These are phyloP conservation scores for Steatocranus sp. DNA, from an alignment of 2,797 vertebrate species.

Conservation along the genomic window DNA sequence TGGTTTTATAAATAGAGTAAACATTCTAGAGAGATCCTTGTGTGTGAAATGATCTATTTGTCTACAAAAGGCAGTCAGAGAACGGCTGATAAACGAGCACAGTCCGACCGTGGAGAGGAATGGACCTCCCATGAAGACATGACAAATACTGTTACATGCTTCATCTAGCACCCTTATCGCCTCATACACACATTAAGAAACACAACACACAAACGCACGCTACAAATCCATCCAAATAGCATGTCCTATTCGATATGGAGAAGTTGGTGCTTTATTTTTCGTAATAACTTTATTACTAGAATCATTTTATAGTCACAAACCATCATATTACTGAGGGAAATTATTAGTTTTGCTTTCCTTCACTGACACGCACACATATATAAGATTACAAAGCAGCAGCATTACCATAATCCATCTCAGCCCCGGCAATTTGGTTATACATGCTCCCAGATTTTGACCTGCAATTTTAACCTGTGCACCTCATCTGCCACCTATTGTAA, in stretches of 20 bases:
- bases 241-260: background rate
- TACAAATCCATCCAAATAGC: slow-evolving; percentile 1
- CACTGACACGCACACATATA: background rate
- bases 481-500: background rate
- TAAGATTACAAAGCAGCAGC: background rate
- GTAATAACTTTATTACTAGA: background rate
- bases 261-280: background rate
- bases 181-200: background rate
- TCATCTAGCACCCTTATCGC: slow-evolving; percentile 41
- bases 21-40: slow-evolving; percentile 25
- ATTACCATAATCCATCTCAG: background rate
- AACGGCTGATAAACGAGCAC: slow-evolving; percentile 31
- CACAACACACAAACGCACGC: background rate
- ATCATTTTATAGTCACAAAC: background rate
- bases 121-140: slow-evolving; percentile 60
- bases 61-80: slow-evolving; percentile 25
- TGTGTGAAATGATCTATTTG: slow-evolving; percentile 51
- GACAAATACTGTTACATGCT: slow-evolving; percentile 70
- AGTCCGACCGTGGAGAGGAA: slow-evolving; percentile 30
- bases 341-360: background rate
- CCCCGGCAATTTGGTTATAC: background rate
- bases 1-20: slow-evolving; percentile 16
- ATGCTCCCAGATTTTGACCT: background rate
- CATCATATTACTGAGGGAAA: background rate
- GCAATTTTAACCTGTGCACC: background rate